Percentiles rank a stretch among this genome's conserved stretches.
Evolutionary conservation across 1,140 invertebrate species (phyloP).

Genomic region (Drosophila melanogaster): DNA sequence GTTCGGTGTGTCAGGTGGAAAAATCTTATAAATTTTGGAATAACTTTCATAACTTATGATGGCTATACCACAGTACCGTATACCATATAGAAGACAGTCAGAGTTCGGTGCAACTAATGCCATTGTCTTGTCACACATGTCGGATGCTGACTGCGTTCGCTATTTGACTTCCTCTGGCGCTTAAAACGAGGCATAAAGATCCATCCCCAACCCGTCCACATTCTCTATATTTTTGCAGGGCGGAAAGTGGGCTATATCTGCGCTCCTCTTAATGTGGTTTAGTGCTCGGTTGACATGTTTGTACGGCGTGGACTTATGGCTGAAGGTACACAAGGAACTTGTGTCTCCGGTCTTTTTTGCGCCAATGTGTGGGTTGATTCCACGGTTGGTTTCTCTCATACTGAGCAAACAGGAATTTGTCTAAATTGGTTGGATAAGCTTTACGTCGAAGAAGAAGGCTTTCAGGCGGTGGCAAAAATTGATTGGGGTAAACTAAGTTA

Average conservation of each 20-base stretch:
- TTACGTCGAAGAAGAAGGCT: neutral
- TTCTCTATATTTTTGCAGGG: conserved; percentile 6
- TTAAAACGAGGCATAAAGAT: conserved; percentile 33
- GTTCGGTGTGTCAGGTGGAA: conserved; percentile 53
- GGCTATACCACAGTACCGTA: neutral
- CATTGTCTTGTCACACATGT: conserved; percentile 55
- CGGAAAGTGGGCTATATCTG: conserved; percentile 17
- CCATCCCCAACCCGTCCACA: neutral
- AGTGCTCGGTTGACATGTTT: conserved; percentile 52
- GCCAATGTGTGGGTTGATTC: conserved; percentile 28
- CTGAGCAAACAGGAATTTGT: conserved; percentile 44
- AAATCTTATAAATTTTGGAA: conserved; percentile 75
- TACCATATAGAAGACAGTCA: conserved; percentile 6
- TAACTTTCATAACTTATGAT: conserved; percentile 77
- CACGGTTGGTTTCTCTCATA: conserved; percentile 21
- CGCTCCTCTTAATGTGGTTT: conserved; percentile 47
- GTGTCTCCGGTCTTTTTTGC: conserved; percentile 32
- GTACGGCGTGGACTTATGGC: conserved; percentile 45
- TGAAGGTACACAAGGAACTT: conserved; percentile 43
- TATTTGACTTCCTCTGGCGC: conserved; percentile 30
- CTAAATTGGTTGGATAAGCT: conserved; percentile 44
- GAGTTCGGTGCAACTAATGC: conserved; percentile 43
- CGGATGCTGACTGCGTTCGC: conserved; percentile 39
- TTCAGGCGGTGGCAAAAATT: conserved; percentile 12
- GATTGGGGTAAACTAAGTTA: conserved; percentile 7